A percentile compares a stretch with the other conserved stretches of the same genome.
phyloP scores from a whole-genome alignment of 2,113 vertebrate species.

The Malaclemys terrapin region DNA sequence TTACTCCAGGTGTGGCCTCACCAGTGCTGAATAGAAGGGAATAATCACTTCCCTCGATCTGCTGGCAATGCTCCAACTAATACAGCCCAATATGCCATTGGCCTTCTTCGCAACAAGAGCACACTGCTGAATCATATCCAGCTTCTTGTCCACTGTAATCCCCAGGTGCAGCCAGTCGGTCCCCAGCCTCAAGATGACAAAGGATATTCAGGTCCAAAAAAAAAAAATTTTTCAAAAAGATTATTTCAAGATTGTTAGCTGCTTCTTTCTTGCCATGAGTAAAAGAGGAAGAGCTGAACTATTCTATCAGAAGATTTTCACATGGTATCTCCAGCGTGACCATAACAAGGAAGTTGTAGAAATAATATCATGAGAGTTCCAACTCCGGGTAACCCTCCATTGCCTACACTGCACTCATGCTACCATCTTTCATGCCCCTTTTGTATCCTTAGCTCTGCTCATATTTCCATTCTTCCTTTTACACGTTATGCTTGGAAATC shows the following conservation, averaged over 20 bases:
- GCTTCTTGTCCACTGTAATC: too few species aligned
- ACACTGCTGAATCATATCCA: too few species aligned
- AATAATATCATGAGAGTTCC: slow-evolving; percentile 22
- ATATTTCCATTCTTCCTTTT: slow-evolving; percentile 4
- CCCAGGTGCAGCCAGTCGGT: too few species aligned
- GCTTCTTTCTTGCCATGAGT: neutral
- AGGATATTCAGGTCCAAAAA: neutral
- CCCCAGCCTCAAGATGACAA: neutral
- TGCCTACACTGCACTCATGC: neutral
- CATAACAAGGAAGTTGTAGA: neutral
- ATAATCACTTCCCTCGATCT: too few species aligned
- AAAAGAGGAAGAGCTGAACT: neutral
- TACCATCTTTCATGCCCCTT: neutral
- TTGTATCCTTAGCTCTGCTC: neutral
- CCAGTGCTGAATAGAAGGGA: too few species aligned
- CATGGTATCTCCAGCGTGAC: neutral
- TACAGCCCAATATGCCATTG: too few species aligned
- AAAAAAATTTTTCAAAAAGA: neutral
- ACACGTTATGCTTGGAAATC: neutral
- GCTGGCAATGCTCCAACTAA: too few species aligned
- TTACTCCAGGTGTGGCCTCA: too few species aligned
- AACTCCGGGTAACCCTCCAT: neutral
- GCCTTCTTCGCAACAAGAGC: too few species aligned
- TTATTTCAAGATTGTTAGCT: neutral
- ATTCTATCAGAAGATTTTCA: neutral